These are phyloP conservation scores for Glaucomys volans DNA, from an alignment of 2,113 vertebrate species.

Conservation along the genomic window DNA sequence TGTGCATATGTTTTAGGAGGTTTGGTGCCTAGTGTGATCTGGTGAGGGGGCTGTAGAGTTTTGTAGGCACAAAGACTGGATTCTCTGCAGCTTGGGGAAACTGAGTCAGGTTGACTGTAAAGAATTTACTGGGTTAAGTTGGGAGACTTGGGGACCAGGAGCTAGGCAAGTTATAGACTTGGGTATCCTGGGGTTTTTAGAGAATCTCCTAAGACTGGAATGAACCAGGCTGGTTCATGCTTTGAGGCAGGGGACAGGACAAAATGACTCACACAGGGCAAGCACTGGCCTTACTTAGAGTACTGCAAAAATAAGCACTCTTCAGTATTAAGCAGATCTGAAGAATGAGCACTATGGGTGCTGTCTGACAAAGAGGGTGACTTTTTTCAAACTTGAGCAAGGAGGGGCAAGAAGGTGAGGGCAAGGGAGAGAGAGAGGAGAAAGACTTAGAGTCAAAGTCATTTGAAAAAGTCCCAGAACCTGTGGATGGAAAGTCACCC, in stretches of 20 bases:
- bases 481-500: not conserved
- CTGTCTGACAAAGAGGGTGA: not conserved
- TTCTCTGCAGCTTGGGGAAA: not conserved
- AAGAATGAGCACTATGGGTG: rapidly evolving
- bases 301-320: not conserved
- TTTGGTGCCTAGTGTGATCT: rapidly evolving
- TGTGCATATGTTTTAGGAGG: too few species aligned
- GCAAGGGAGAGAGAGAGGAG: not conserved
- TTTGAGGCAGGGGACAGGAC: not conserved
- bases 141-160: not conserved
- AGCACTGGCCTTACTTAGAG: rapidly evolving
- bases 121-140: not conserved
- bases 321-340: not conserved
- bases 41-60: not conserved
- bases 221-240: too few species aligned
- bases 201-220: rapidly evolving
- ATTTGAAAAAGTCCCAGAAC: not conserved
- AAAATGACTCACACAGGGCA: not conserved
- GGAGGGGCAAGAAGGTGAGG: too few species aligned
- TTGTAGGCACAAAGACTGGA: rapidly evolving
- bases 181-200: not conserved
- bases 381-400: not conserved
- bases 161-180: not conserved
- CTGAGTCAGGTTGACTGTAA: not conserved
- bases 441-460: not conserved